These are phyloP conservation scores for Rosalia funebris DNA, from an alignment of 2,888 invertebrate species.

Conservation along the genomic window DNA sequence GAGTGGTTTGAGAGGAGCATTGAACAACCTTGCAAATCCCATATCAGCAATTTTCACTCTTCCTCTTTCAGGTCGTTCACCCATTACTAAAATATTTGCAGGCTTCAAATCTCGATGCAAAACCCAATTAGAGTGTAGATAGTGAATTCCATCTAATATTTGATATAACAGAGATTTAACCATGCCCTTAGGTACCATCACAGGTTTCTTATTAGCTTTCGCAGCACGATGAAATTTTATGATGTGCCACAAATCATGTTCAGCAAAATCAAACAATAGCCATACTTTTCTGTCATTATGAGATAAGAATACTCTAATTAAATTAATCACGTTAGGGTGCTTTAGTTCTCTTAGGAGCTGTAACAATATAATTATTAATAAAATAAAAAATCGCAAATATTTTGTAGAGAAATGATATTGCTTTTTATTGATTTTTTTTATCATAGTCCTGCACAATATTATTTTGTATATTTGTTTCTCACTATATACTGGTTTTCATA, in stretches of 20 bases:
- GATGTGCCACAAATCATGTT: conserved; percentile 99
- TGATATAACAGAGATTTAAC: conserved; percentile 97
- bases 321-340: conserved; percentile 95
- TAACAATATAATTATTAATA: conserved; percentile 55
- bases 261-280: conserved; percentile 97
- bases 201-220: conserved; percentile 95
- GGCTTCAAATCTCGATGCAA: conserved; percentile 98
- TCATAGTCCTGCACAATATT: too few species aligned
- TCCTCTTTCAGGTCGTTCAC: conserved; percentile 96
- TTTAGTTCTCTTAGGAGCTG: conserved; percentile 94
- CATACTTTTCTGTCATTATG: conserved; percentile 97
- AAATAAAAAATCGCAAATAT: too few species aligned
- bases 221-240: conserved; percentile 98
- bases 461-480: too few species aligned
- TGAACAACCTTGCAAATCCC: conserved; percentile 98
- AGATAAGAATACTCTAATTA: conserved; percentile 96
- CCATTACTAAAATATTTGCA: conserved; percentile 99
- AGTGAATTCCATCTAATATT: conserved; percentile 98
- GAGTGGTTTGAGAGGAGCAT: conserved; percentile 95
- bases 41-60: conserved; percentile 98
- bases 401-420: too few species aligned
- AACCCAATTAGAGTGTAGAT: conserved; percentile 99
- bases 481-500: too few species aligned
- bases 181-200: conserved; percentile 96
- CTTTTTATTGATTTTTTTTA: too few species aligned